Percentiles rank a stretch among this genome's conserved stretches.
Conservation (phyloP, 1,140 invertebrate genomes). For the Drosophila arizonae region DNA sequence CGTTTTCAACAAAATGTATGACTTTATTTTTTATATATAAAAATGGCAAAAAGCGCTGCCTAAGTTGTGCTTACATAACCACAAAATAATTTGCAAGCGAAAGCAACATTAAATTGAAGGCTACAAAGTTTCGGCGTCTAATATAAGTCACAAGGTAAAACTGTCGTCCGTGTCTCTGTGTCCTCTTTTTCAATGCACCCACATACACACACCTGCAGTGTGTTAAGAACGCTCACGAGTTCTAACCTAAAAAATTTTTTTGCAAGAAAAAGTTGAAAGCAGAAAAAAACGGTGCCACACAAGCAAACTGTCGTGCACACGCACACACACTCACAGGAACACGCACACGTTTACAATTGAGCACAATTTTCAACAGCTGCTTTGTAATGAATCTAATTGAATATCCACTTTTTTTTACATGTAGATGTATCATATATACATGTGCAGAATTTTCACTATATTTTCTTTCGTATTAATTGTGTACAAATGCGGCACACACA, state of each 20-base stretch:
- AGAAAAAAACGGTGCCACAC: conserved; percentile 43
- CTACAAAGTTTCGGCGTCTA: conserved; percentile 18
- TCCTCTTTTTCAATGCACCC: conserved; percentile 24
- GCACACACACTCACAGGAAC: conserved; percentile 8
- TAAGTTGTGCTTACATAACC: conserved; percentile 62
- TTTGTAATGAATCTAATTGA: conserved; percentile 39
- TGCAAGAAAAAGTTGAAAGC: conserved; percentile 39
- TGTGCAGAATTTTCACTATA: conserved; percentile 19
- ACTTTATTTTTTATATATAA: conserved; percentile 8
- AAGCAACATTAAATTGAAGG: conserved; percentile 20
- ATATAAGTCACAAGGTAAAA: conserved; percentile 43
- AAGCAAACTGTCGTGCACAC: conserved; percentile 33
- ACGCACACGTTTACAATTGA: background rate
- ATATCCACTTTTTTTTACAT: conserved; percentile 7
- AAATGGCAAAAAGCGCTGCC: conserved; percentile 21
- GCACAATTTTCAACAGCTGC: conserved; percentile 29
- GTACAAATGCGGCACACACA: conserved; percentile 42
- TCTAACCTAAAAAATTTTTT: conserved; percentile 52
- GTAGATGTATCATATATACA: background rate
- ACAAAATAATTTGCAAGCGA: conserved; percentile 20
- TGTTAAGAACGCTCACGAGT: conserved; percentile 37
- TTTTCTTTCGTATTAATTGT: conserved; percentile 41
- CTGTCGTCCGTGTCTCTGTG: conserved; percentile 20
- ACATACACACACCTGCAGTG: conserved; percentile 12
- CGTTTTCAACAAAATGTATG: background rate